Conservation (phyloP, 2,888 invertebrate species). For the Sesia apiformis region DNA sequence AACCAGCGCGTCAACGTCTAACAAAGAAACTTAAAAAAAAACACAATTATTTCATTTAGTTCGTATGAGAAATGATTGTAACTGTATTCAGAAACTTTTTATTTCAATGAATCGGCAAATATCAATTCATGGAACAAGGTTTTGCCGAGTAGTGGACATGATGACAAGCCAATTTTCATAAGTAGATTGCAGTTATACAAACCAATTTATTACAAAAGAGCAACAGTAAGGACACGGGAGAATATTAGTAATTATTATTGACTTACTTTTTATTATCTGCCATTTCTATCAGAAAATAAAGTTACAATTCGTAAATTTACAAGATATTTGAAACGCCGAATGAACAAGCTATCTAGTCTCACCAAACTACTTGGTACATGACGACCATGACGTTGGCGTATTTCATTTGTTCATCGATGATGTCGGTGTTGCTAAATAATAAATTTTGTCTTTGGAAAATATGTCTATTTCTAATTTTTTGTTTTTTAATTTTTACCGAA, state of each 20-base stretch:
- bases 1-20: slow-evolving; percentile 1
- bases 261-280: slow-evolving; percentile 74
- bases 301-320: slow-evolving; percentile 44
- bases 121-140: slow-evolving; percentile 15
- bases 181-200: neutral
- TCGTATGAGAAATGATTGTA: neutral
- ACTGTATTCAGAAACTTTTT: neutral
- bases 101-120: slow-evolving; percentile 5
- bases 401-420: slow-evolving; percentile 69
- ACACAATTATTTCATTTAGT: neutral
- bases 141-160: slow-evolving; percentile 39
- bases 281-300: slow-evolving; percentile 56
- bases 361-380: slow-evolving; percentile 1
- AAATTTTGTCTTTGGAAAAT: slow-evolving; percentile 5
- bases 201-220: neutral
- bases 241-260: slow-evolving; percentile 14
- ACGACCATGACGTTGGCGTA: slow-evolving; percentile 69
- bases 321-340: slow-evolving; percentile 51
- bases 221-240: neutral
- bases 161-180: slow-evolving; percentile 72
- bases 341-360: slow-evolving; percentile 13
- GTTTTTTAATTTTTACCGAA: slow-evolving; percentile 2
- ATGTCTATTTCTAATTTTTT: too few species aligned
- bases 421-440: slow-evolving; percentile 33
- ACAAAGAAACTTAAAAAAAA: slow-evolving; percentile 1